Evolutionary conservation across 2,113 vertebrate species (phyloP), one percentile per base, ranked within the genome.

Genomic region (Oreocharis arfaki): DNA sequence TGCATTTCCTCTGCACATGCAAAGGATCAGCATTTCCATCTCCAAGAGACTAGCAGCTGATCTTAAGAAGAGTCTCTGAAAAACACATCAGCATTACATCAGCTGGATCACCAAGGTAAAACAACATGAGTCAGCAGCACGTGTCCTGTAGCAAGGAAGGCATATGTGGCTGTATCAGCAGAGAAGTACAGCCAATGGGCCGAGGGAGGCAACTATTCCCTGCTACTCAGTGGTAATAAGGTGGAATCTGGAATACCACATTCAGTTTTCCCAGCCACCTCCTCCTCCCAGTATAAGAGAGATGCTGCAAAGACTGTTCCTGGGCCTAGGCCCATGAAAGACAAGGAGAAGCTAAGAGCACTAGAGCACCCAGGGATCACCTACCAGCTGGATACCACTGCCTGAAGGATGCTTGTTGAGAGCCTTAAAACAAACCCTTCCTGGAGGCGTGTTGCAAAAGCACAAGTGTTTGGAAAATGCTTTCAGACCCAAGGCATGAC

Each of bases 81-180:
- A 89, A 89, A 87, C 78, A 73, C 59, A 82, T 71, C 74, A 89
- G 78, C 93, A 89, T 69, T 87, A 53, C 73, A 91, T 95, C 78
- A 96, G 74, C 78, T 91, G 74, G 91, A 96, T 95, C 74, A 85
- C 84, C 74, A 82, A 93, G 70, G 81, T 75, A 82, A 84, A 97
- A 95, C 41, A 83, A 61, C 52, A 23, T 50, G 64, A 95, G 68
- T 93, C 91, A 97, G 96, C 92, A 95, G 64, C 88, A 87, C 4
- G 0, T 5, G 6, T n/a, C 50, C 78, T 61, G 0, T 8, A 41
- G 74, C 35, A 60, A 82, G 0, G 2, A 87, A 73, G 74, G 57
- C 78, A 50, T 5, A 24, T 0, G 17, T 59, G 61, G 61, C 52
- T 70, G 35, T 21, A 46, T 24, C n/a, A 91, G 49, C 44, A 83